These are phyloP conservation scores for Hippocampus guttulatus DNA, from an alignment of 2,113 vertebrate species.

Conservation along the genomic window DNA sequence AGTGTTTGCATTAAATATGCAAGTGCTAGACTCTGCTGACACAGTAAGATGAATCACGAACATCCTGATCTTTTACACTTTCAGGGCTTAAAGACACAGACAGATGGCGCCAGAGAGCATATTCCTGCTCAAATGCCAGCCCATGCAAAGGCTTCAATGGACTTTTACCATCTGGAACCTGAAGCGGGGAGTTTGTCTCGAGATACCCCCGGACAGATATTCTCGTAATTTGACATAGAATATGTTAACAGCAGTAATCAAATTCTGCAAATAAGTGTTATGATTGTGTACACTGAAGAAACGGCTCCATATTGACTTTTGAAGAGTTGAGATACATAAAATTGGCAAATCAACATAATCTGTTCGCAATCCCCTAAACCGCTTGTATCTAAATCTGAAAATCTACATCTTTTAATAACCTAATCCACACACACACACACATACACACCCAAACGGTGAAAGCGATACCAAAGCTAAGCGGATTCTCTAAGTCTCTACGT, in stretches of 20 bases:
- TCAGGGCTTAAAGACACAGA: slow-evolving; percentile 12
- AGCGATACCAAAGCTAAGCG: background rate
- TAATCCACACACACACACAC: slow-evolving; percentile 1
- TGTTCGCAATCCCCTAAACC: slow-evolving; percentile 34
- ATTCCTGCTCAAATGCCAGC: background rate
- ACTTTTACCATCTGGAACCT: slow-evolving; percentile 37
- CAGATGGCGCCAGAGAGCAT: slow-evolving; percentile 45
- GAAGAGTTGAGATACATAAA: slow-evolving; percentile 9
- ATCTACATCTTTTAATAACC: slow-evolving; percentile 33
- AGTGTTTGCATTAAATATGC: slow-evolving; percentile 4
- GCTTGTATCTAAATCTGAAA: slow-evolving; percentile 20
- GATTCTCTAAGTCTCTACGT: too few species aligned
- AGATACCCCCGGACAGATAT: background rate
- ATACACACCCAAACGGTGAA: too few species aligned
- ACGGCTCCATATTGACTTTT: background rate
- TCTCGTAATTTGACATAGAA: background rate
- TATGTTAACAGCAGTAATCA: background rate
- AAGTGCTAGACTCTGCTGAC: background rate
- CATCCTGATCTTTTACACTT: background rate
- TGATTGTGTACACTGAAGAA: background rate
- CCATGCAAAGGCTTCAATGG: slow-evolving; percentile 19
- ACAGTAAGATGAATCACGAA: background rate
- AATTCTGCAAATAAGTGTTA: background rate
- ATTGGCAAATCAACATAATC: slow-evolving; percentile 30
- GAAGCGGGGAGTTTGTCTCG: slow-evolving; percentile 22